Percentiles rank a stretch among this genome's conserved stretches.
Conservation (phyloP, 2,113 vertebrate species). For the Tenrec ecaudatus region DNA sequence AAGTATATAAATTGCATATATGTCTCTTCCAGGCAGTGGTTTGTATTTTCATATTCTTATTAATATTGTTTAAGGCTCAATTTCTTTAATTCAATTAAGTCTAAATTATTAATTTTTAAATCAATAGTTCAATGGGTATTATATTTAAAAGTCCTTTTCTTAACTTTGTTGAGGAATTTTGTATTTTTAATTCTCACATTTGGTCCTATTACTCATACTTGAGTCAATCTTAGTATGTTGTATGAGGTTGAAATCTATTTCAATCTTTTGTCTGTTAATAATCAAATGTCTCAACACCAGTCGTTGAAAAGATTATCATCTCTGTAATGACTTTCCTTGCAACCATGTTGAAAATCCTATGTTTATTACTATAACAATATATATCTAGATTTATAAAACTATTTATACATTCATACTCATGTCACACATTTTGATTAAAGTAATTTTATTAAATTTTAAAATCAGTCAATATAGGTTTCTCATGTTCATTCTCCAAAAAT, state of each 20-base stretch:
- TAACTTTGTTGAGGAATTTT: too few relatives aligned
- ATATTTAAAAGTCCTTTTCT: too few relatives aligned
- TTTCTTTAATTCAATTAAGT: too few relatives aligned
- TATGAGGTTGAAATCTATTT: neutral
- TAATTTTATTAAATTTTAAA: neutral
- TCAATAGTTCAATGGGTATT: too few relatives aligned
- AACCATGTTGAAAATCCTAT: neutral
- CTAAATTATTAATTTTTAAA: too few relatives aligned
- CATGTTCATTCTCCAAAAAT: too few relatives aligned
- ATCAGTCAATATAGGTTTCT: neutral
- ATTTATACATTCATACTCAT: neutral
- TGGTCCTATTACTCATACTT: too few relatives aligned
- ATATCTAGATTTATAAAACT: neutral
- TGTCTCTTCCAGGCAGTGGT: neutral
- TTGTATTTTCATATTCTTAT: neutral
- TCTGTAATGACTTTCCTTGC: neutral
- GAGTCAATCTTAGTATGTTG: too few relatives aligned
- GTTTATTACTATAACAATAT: neutral
- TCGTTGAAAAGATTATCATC: neutral
- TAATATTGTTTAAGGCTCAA: neutral
- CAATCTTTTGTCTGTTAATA: neutral
- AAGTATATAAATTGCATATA: neutral
- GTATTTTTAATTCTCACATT: too few relatives aligned
- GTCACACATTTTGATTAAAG: neutral
- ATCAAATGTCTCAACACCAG: neutral